Evolutionary conservation across 2,888 invertebrate species (phyloP), one percentile per base, ranked within the genome.

Genomic region (Boloria euphrosyne): DNA sequence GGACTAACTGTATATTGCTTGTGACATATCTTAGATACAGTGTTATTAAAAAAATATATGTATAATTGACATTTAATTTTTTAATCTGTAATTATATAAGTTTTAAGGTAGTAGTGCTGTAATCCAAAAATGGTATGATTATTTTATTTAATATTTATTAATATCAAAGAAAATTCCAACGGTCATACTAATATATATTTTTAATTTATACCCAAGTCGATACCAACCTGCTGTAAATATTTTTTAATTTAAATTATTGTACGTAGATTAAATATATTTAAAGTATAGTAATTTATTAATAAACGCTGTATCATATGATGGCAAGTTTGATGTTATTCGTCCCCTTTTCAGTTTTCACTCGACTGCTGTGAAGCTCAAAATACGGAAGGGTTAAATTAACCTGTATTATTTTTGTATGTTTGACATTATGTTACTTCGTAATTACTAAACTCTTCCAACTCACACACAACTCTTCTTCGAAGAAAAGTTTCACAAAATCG

Each of bases 231-330:
- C 4, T 57, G 57, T 57, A 57, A 57, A 57, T 57, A 57, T 46
- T 46, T 27, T 14, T 14, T 14, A 31, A 31, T 31, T 18, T 18
- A n/a, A 18, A n/a, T 44, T 44, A 53, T 13, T 57, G 57, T 57
- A 46, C 27, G 14, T 57, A 57, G 57, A 46, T 16, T 57, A 57
- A 57, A 57, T 57, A 57, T 57, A 57, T 57, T 46, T 57, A 57
- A 16, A 46, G 3, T 27, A 57, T 46, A 57, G 57, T 46, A 2
- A 57, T 57, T 57, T 57, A 57, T 46, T 46, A 46, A 57, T 57
- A 57, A 57, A 57, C 46, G 7, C 31, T 57, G 57, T 27, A 57
- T 46, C 27, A 57, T 57, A 57, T 46, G 22, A 27, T 46, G 13
- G 22, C n/a, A 22, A 16, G 22, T 46, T 46, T 22, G 44, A n/a